Conservation (phyloP, 2,113 vertebrate species). For the Xiphophorus hellerii region DNA sequence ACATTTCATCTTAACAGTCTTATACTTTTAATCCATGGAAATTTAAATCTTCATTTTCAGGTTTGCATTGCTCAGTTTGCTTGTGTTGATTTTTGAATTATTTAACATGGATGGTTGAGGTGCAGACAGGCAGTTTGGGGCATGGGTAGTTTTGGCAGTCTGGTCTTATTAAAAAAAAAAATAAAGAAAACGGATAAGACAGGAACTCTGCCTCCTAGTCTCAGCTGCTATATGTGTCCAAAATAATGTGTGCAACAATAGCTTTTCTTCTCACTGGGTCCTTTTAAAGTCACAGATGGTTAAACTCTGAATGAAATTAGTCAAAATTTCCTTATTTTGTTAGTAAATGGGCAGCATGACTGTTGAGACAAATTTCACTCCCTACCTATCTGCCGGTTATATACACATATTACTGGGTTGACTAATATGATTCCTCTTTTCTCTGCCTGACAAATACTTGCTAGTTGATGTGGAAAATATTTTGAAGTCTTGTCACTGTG, state of each 20-base stretch:
- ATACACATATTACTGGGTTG: slow-evolving; percentile 1
- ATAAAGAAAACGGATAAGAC: background rate
- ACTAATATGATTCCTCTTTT: slow-evolving; percentile 23
- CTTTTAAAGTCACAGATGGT: background rate
- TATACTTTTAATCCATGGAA: background rate
- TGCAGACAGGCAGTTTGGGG: background rate
- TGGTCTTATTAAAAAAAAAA: background rate
- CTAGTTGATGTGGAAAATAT: slow-evolving; percentile 38
- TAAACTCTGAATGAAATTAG: background rate
- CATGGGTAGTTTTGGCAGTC: background rate
- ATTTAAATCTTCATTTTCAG: background rate
- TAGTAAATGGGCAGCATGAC: slow-evolving; percentile 24
- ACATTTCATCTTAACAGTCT: background rate
- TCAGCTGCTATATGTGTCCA: background rate
- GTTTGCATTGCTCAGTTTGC: background rate
- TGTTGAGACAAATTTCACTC: slow-evolving; percentile 34
- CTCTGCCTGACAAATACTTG: slow-evolving; percentile 40
- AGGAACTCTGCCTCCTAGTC: background rate
- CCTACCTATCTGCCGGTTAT: slow-evolving; percentile 23
- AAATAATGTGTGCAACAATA: background rate
- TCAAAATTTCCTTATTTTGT: slow-evolving; percentile 1
- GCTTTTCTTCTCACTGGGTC: background rate
- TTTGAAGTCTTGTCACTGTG: slow-evolving; percentile 42
- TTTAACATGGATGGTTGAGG: background rate
- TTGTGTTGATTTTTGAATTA: background rate